These are phyloP conservation scores for Apogon talboti DNA, from an alignment of 2,797 vertebrate species.

Conservation along the genomic window DNA sequence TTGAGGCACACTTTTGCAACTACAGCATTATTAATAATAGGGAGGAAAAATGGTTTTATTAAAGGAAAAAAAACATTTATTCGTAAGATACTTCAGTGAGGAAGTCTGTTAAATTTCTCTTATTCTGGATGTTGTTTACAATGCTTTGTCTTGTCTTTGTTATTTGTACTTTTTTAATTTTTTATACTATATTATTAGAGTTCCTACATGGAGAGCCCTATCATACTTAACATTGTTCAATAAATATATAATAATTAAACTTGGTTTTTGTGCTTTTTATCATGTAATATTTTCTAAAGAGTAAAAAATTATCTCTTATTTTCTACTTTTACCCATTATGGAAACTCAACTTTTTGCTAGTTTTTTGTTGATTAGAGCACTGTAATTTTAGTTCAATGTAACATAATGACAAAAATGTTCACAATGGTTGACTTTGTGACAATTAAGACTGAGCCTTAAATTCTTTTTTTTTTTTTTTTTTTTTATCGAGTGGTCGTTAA, in stretches of 20 bases:
- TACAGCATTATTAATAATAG: conserved; percentile 56
- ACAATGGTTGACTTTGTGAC: too few relatives aligned
- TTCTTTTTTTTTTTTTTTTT: too few relatives aligned
- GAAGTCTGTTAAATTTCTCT: conserved; percentile 67
- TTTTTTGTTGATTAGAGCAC: too few relatives aligned
- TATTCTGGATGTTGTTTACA: conserved; percentile 81
- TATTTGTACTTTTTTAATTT: conserved; percentile 86
- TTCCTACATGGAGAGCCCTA: conserved; percentile 77
- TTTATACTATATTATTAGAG: conserved; percentile 86
- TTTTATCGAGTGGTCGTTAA: too few relatives aligned
- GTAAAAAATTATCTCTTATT: too few relatives aligned
- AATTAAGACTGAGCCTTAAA: too few relatives aligned
- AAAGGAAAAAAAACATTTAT: conserved; percentile 55
- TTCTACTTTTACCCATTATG: too few relatives aligned
- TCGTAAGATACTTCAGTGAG: conserved; percentile 69
- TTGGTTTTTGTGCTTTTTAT: background rate
- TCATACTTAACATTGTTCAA: conserved; percentile 81
- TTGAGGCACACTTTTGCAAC: conserved; percentile 72
- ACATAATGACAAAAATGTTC: too few relatives aligned
- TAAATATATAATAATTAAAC: conserved; percentile 76
- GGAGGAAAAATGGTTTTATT: conserved; percentile 57
- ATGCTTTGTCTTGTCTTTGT: conserved; percentile 74
- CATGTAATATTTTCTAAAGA: background rate
- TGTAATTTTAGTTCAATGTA: too few relatives aligned
- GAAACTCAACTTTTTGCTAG: too few relatives aligned